Evolutionary conservation across 2,113 vertebrate genomes (phyloP), one percentile per base, ranked within the genome.

Genomic region (Oophaga pumilio): DNA sequence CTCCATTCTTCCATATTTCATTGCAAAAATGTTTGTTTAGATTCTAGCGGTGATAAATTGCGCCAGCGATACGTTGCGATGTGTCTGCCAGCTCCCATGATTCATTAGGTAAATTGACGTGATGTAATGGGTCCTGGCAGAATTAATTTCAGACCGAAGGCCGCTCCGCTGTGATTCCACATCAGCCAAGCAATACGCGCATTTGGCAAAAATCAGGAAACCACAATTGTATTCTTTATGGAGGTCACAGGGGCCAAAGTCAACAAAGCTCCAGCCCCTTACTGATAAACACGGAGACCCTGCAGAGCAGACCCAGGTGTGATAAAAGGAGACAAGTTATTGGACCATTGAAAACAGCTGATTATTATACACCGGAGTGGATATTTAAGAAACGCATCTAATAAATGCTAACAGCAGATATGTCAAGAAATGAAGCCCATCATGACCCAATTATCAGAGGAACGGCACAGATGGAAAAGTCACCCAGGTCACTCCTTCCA

Each of bases 31-130:
- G 26, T 68, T 79, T 85, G 33, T 77, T 68, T 66, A 22, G 76
- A 79, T 78, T 64, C 33, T 28, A 24, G 20, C 59, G 20, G 43
- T 86, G 85, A 86, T 86, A 78, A 68, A 86, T 86, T 78, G 49
- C 49, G 22, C 76, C 33, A 68, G 59, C 33, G 74, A 86, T 79
- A 53, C 43, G 53, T 33, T 56, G 49, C 2, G 60, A 78, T 78
- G 60, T 33, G 60, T 49, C 85, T 57, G 85, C 85, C 76, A 86
- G 76, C 13, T 68, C 73, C 49, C 59, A 86, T 78, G 74, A 86
- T 86, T 86, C 85, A 86, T 78, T 68, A 86, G 85, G 85, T 86
- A 79, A 50, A 68, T 24, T 78, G 76, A 86, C 18, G 56, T 86
- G 85, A 86, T 78, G 85, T 79, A 53, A 86, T 86, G 64, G 17